Conservation (phyloP, 2,797 vertebrate species). For the Danio tinwini region DNA sequence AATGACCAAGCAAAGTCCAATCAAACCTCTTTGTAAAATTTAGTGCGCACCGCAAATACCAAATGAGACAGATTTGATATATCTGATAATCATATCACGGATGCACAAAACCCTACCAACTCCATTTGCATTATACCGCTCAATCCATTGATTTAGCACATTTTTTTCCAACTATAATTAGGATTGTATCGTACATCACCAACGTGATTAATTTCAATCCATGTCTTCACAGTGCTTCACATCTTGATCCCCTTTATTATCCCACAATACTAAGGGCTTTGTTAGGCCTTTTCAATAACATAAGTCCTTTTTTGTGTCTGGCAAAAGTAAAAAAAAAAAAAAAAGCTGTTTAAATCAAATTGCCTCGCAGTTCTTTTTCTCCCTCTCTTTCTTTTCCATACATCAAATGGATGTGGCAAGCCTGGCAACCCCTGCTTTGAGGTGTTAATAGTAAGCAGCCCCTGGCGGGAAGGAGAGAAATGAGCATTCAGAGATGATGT, state of each 20-base stretch:
- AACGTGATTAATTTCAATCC: constrained; percentile 33
- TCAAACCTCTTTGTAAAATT: constrained; percentile 20
- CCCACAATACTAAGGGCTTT: constrained; percentile 8
- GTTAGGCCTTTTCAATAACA: constrained; percentile 34
- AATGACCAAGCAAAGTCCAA: not conserved
- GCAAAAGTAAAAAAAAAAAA: constrained; percentile 20
- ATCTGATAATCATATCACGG: constrained; percentile 24
- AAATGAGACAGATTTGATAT: constrained; percentile 10
- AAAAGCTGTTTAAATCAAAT: constrained; percentile 29
- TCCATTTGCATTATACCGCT: constrained; percentile 3
- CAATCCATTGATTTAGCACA: constrained; percentile 32
- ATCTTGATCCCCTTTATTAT: constrained; percentile 20
- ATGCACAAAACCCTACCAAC: not conserved
- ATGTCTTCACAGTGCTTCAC: constrained; percentile 27
- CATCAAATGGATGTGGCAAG: constrained; percentile 33
- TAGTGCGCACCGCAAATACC: not conserved
- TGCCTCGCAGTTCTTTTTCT: not conserved
- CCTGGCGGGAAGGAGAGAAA: constrained; percentile 15
- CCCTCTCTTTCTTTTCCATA: constrained; percentile 12
- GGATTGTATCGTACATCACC: constrained; percentile 45
- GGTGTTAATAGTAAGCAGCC: constrained; percentile 18
- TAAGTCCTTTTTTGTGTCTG: constrained; percentile 39
- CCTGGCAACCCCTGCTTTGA: constrained; percentile 19
- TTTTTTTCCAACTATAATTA: constrained; percentile 42
- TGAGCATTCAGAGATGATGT: constrained; percentile 42